Percentiles rank a stretch among this genome's conserved stretches.
Evolutionary conservation across 2,888 invertebrate species (phyloP).

Genomic region (Patella pellucida): DNA sequence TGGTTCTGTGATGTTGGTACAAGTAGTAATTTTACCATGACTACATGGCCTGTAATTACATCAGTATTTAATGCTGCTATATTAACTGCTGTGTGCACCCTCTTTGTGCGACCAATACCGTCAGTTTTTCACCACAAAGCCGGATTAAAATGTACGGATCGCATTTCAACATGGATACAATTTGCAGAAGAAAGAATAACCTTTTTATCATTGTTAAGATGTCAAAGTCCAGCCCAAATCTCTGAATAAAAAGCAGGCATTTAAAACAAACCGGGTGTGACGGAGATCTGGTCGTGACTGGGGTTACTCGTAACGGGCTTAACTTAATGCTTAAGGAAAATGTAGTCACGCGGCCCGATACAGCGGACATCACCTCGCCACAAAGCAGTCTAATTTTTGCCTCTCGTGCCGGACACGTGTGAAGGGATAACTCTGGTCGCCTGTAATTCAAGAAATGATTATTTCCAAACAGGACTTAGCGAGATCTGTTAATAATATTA

Average conservation of each 20-base stretch:
- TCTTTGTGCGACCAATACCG: too few species aligned
- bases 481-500: too few species aligned
- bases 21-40: too few species aligned
- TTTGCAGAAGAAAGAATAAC: neutral
- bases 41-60: too few species aligned
- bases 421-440: neutral
- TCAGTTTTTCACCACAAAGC: too few species aligned
- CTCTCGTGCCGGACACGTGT: neutral
- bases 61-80: too few species aligned
- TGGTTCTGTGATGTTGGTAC: too few species aligned
- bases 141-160: too few species aligned
- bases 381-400: neutral
- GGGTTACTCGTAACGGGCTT: neutral
- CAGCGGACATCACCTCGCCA: neutral
- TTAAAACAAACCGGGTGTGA: neutral
- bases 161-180: neutral
- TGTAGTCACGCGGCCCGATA: slow-evolving; percentile 11
- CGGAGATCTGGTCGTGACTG: neutral
- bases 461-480: neutral
- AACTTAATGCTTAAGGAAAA: slow-evolving; percentile 15
- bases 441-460: neutral
- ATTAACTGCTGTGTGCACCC: too few species aligned
- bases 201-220: too few species aligned
- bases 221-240: too few species aligned
- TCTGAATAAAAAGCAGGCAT: neutral